Conservation (phyloP, 2,888 invertebrate species). For the Dorcus parallelipipedus region DNA sequence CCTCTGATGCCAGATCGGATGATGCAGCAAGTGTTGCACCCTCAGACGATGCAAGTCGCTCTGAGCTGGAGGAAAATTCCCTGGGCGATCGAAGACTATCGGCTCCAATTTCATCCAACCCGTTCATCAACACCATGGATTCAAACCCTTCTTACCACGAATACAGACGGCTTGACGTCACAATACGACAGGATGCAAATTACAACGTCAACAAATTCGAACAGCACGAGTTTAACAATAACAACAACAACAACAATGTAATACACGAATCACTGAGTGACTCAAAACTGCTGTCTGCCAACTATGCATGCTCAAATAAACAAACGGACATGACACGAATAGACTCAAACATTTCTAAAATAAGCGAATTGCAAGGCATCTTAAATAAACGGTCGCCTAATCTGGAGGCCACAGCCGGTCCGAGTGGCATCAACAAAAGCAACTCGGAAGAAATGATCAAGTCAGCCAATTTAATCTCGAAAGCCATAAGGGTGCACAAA, state of each 20-base stretch:
- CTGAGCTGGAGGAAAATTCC: slow-evolving; percentile 10
- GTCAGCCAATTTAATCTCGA: slow-evolving; percentile 8
- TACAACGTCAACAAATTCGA: slow-evolving; percentile 2
- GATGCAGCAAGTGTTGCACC: slow-evolving; percentile 56
- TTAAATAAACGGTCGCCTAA: slow-evolving; percentile 9
- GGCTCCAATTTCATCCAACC: slow-evolving; percentile 8
- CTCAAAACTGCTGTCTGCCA: neutral
- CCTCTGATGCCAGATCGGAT: slow-evolving; percentile 67
- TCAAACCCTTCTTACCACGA: slow-evolving; percentile 8
- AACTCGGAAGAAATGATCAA: slow-evolving; percentile 51
- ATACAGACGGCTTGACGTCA: slow-evolving; percentile 5
- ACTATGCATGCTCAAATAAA: neutral
- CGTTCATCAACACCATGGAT: slow-evolving; percentile 4
- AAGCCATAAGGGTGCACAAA: slow-evolving; percentile 18
- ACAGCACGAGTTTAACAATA: neutral
- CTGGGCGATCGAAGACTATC: slow-evolving; percentile 14
- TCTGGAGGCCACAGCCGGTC: slow-evolving; percentile 16
- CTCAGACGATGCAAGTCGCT: slow-evolving; percentile 19
- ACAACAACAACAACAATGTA: slow-evolving; percentile 13
- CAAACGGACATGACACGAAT: neutral
- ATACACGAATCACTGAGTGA: neutral
- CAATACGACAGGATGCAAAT: slow-evolving; percentile 4
- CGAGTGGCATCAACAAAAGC: slow-evolving; percentile 54
- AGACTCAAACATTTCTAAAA: slow-evolving; percentile 15
- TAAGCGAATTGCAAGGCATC: slow-evolving; percentile 13